Evolutionary conservation across 2,888 invertebrate species (phyloP).

Genomic region (Leptopilina syphax): DNA sequence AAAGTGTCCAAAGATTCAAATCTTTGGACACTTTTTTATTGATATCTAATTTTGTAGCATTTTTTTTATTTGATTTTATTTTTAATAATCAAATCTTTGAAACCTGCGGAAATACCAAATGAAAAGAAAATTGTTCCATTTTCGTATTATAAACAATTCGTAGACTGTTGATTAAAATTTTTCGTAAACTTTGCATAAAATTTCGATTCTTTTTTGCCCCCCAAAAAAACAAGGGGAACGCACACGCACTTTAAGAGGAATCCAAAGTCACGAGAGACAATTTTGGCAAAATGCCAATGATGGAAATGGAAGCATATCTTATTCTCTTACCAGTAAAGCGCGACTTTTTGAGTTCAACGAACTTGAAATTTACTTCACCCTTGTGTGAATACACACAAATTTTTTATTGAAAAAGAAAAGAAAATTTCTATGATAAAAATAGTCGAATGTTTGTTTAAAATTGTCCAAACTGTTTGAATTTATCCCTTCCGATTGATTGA

Average conservation of each 20-base stretch:
- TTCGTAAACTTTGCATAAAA: not conserved
- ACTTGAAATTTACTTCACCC: slow-evolving; percentile 56
- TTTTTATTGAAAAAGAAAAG: not conserved
- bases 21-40: too few relatives aligned
- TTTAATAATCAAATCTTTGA: too few relatives aligned
- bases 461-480: not conserved
- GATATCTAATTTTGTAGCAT: too few relatives aligned
- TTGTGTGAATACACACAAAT: not conserved
- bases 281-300: slow-evolving; percentile 71
- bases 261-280: slow-evolving; percentile 51
- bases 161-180: too few relatives aligned
- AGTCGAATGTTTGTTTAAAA: not conserved
- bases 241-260: slow-evolving; percentile 48
- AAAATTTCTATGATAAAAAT: not conserved
- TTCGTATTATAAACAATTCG: too few relatives aligned
- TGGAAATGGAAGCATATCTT: slow-evolving; percentile 76
- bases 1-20: too few relatives aligned
- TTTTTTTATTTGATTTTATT: too few relatives aligned
- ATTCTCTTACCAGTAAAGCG: slow-evolving; percentile 64
- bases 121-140: too few relatives aligned
- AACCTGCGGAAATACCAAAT: too few relatives aligned
- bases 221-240: slow-evolving; percentile 44
- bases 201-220: too few relatives aligned
- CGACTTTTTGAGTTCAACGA: slow-evolving; percentile 68
- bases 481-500: too few relatives aligned